Conservation (phyloP, 2,888 invertebrate genomes). For the Noctua fimbriata region DNA sequence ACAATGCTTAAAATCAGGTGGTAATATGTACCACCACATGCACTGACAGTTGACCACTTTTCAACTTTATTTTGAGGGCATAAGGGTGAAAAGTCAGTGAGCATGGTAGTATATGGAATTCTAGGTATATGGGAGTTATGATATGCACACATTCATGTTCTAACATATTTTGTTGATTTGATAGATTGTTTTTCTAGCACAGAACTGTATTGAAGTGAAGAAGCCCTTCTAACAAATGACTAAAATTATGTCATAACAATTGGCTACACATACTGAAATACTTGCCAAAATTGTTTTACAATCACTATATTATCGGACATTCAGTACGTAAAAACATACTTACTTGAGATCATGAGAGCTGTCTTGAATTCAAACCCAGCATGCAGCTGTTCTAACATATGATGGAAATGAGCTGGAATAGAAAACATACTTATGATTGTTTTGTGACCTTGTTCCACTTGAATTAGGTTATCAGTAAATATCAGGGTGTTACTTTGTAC, state of each 20-base stretch:
- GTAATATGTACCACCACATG: not conserved
- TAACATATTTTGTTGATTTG: not conserved
- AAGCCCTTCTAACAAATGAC: conserved; percentile 1
- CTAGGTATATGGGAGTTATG: not conserved
- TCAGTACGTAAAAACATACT: conserved; percentile 75
- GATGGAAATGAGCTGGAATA: conserved; percentile 96
- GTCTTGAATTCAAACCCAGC: conserved; percentile 92
- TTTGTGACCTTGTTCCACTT: not conserved
- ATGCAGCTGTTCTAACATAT: conserved; percentile 95
- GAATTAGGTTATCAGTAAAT: not conserved
- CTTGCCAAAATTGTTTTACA: conserved; percentile 47
- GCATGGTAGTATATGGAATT: no score
- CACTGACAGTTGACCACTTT: no score
- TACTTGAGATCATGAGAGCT: conserved; percentile 94
- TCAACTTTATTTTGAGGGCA: no score
- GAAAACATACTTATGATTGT: conserved; percentile 17
- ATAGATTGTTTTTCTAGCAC: not conserved
- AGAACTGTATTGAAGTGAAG: not conserved
- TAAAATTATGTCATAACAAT: conserved; percentile 41
- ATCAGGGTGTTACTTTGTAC: not conserved
- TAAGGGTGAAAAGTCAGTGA: no score
- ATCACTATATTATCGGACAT: conserved; percentile 11
- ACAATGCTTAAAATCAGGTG: not conserved
- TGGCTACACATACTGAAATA: conserved; percentile 47
- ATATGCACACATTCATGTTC: not conserved